phyloP scores from a whole-genome alignment of 1,140 invertebrate species.

The Achatina immaculata region DNA sequence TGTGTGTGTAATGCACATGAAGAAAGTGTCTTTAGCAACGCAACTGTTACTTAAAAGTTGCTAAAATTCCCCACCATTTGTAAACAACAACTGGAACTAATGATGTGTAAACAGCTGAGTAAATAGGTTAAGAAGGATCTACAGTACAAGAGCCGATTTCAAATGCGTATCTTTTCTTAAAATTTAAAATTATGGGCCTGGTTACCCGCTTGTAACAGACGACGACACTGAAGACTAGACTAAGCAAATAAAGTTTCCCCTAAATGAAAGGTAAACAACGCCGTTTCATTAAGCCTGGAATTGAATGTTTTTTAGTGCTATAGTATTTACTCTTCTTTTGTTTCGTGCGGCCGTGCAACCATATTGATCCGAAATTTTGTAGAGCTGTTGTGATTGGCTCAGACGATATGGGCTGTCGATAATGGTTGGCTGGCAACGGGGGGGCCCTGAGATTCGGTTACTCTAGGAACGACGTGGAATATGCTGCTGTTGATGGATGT shows the following conservation, averaged over 20 bases:
- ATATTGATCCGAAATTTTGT: constrained; percentile 5
- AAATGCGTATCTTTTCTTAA: neutral
- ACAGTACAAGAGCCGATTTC: neutral
- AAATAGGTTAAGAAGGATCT: neutral
- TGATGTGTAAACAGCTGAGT: neutral
- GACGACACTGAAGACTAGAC: neutral
- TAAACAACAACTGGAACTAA: too few relatives aligned
- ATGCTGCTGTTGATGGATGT: too few relatives aligned
- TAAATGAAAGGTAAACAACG: constrained; percentile 25
- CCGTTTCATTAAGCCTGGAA: constrained; percentile 1
- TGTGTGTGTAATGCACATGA: too few relatives aligned
- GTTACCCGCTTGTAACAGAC: neutral
- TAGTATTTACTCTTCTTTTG: constrained; percentile 20
- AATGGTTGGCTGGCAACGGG: neutral
- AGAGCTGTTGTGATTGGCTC: constrained; percentile 4
- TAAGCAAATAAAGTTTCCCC: constrained; percentile 9
- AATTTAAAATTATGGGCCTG: neutral
- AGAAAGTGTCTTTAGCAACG: too few relatives aligned
- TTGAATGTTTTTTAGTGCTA: constrained; percentile 7
- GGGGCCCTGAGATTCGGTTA: too few relatives aligned
- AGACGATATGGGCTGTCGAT: neutral
- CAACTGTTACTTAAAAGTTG: too few relatives aligned
- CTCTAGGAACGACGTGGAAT: too few relatives aligned
- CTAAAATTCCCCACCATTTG: too few relatives aligned
- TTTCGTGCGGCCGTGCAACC: neutral